phyloP scores from a whole-genome alignment of 1,140 invertebrate genomes.

The Camponotus vicinus region DNA sequence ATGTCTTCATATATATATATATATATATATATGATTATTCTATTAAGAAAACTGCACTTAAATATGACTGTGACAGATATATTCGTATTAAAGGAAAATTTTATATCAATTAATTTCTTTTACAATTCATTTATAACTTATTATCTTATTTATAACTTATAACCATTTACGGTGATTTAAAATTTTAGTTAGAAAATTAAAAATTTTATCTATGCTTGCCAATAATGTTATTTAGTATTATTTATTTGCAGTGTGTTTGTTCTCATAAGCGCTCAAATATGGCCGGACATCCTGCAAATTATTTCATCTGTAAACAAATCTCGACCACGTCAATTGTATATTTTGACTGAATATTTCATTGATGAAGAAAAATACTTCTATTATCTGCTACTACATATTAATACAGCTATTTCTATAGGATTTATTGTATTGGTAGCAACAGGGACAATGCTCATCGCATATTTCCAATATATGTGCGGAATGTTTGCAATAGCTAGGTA shows the following conservation, averaged over 20 bases:
- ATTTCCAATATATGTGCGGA: too few species aligned
- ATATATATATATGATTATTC: too few species aligned
- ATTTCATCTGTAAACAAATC: background rate
- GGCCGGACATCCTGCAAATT: background rate
- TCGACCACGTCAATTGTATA: background rate
- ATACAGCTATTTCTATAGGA: background rate
- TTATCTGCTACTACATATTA: background rate
- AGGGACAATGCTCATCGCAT: background rate
- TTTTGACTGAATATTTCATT: slow-evolving; percentile 11
- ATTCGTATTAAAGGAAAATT: too few species aligned
- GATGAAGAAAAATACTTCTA: slow-evolving; percentile 4
- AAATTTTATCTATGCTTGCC: background rate
- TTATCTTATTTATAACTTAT: too few species aligned
- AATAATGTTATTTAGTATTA: background rate
- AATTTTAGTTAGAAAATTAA: background rate
- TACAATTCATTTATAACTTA: too few species aligned
- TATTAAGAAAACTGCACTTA: too few species aligned
- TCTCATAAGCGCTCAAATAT: background rate
- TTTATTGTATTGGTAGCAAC: background rate
- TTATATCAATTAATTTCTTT: too few species aligned
- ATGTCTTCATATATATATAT: too few species aligned
- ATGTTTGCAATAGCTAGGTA: too few species aligned
- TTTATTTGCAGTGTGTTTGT: background rate
- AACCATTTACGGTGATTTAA: background rate
- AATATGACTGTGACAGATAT: too few species aligned